phyloP scores from a whole-genome alignment of 2,797 vertebrate genomes.

The Meda fulgida region DNA sequence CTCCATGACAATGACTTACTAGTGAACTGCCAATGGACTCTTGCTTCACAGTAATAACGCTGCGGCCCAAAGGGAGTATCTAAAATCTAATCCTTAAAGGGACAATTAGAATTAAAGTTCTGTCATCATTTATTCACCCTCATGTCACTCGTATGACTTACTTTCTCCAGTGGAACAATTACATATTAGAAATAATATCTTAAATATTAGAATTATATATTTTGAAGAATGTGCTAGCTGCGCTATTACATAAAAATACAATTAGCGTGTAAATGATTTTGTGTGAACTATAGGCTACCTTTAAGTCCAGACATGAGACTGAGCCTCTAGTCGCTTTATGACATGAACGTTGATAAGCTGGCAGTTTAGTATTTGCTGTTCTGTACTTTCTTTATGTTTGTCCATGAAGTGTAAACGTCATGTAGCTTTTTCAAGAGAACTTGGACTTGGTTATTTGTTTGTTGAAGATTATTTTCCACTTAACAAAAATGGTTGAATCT shows the following conservation, averaged over 20 bases:
- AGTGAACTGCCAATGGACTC: constrained; percentile 51
- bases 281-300: neutral
- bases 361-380: constrained; percentile 27
- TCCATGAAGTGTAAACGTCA: neutral
- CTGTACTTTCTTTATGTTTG: neutral
- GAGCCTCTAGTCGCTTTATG: constrained; percentile 8
- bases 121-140: neutral
- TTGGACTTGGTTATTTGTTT: neutral
- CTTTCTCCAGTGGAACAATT: neutral
- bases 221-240: neutral
- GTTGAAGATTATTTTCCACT: neutral
- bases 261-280: neutral
- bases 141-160: too few species aligned
- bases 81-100: constrained; percentile 12
- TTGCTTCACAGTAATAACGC: constrained; percentile 54
- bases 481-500: neutral
- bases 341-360: constrained; percentile 15
- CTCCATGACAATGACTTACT: constrained; percentile 29
- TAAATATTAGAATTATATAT: neutral
- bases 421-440: neutral
- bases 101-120: neutral
- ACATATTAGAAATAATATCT: too few species aligned
- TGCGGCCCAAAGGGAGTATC: neutral
- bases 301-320: neutral
- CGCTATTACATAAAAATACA: neutral